Conservation (phyloP, 23 tunicate genomes). For the Diplosoma virens region DNA sequence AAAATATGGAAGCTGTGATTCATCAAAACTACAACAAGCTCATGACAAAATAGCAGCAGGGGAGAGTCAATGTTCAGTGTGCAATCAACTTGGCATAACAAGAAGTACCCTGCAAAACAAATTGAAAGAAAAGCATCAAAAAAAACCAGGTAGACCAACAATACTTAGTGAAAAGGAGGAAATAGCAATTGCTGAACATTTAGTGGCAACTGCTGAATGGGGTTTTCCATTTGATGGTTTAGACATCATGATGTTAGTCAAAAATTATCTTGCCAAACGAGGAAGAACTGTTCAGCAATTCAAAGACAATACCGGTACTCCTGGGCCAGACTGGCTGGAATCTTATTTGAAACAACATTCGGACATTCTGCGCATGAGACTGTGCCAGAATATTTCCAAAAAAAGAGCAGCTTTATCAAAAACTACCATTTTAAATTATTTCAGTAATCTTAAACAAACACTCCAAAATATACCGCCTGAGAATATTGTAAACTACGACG, state of each 20-base stretch:
- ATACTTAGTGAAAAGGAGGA: too few relatives aligned
- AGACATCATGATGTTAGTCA: conserved; percentile 2
- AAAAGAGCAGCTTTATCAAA: conserved; percentile 2
- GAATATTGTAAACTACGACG: conserved; percentile 24
- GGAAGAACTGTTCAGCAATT: neutral
- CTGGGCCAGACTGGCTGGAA: conserved; percentile 17
- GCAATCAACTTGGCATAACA: too few relatives aligned
- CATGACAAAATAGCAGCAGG: too few relatives aligned
- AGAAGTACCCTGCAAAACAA: too few relatives aligned
- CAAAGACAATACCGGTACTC: conserved; percentile 7
- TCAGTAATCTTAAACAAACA: conserved; percentile 1
- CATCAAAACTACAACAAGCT: too few relatives aligned
- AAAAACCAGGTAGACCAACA: too few relatives aligned
- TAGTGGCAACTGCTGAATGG: too few relatives aligned
- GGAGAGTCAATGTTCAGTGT: too few relatives aligned
- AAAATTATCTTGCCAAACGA: neutral
- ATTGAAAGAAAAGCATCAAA: too few relatives aligned
- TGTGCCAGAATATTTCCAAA: conserved; percentile 16
- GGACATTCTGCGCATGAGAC: conserved; percentile 19
- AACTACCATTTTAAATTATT: neutral
- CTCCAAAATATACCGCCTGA: conserved; percentile 10
- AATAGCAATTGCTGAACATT: too few relatives aligned
- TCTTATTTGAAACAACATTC: conserved; percentile 10
- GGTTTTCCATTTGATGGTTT: too few relatives aligned
- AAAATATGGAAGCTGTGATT: too few relatives aligned